Percentiles rank a stretch among this genome's conserved stretches.
phyloP scores from a whole-genome alignment of 2,113 vertebrate genomes.

The Daphoenositta chrysoptera region DNA sequence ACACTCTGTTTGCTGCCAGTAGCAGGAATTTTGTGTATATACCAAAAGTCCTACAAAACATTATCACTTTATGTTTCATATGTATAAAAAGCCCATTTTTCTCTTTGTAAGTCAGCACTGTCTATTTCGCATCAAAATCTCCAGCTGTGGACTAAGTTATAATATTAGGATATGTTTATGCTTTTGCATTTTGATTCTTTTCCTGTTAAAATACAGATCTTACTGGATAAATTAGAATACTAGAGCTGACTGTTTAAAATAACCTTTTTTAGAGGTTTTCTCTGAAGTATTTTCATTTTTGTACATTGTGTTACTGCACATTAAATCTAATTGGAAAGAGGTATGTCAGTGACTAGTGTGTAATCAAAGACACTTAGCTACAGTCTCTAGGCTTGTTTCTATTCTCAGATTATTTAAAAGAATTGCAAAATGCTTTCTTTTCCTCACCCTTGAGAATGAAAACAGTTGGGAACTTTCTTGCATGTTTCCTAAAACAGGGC shows the following conservation, averaged over 20 bases:
- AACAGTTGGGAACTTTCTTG: background rate
- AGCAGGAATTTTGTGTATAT: background rate
- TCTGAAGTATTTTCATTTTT: constrained; percentile 32
- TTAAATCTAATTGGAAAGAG: background rate
- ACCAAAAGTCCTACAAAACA: constrained; percentile 1
- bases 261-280: background rate
- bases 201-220: background rate
- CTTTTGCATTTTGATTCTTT: background rate
- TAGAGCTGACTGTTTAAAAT: background rate
- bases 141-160: constrained; percentile 31
- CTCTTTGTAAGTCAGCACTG: background rate
- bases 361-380: background rate
- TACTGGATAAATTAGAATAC: constrained; percentile 31
- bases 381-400: background rate
- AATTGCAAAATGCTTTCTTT: background rate
- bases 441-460: background rate
- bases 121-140: background rate
- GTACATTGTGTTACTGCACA: background rate
- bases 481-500: background rate
- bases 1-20: background rate
- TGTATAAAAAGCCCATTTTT: constrained; percentile 11
- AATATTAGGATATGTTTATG: background rate
- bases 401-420: background rate
- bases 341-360: background rate
- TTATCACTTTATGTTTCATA: constrained; percentile 6